These are phyloP conservation scores for Steinernema scapterisci DNA, from an alignment of 2,888 invertebrate genomes.

Conservation along the genomic window DNA sequence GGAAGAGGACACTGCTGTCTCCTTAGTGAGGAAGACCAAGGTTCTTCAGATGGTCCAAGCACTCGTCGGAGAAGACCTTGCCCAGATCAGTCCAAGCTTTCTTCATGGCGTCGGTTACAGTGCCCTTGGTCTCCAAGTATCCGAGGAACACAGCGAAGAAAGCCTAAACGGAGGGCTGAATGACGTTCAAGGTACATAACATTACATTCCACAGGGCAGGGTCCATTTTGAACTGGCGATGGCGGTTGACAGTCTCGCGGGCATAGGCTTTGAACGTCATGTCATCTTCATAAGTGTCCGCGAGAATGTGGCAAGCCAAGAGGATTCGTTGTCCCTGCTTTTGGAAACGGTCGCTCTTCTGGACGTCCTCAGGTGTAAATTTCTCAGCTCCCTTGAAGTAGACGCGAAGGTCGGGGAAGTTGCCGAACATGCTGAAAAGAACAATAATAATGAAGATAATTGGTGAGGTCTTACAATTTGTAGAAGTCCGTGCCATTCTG, in stretches of 20 bases:
- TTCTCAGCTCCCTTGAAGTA: conserved; percentile 59
- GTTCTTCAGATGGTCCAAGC: conserved; percentile 26
- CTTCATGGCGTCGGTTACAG: conserved; percentile 50
- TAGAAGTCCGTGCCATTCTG: conserved; percentile 61
- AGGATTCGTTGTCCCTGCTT: conserved; percentile 65
- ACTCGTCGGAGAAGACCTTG: conserved; percentile 48
- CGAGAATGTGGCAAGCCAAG: conserved; percentile 57
- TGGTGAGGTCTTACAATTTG: conserved; percentile 50
- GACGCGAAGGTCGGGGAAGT: conserved; percentile 50
- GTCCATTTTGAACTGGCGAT: conserved; percentile 64
- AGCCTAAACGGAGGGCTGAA: conserved; percentile 44
- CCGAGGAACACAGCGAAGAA: conserved; percentile 63
- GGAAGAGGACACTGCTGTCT: no score
- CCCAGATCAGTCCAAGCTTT: conserved; percentile 61
- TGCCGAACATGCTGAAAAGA: conserved; percentile 49
- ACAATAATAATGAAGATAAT: not conserved
- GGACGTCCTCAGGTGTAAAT: conserved; percentile 51
- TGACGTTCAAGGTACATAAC: not conserved
- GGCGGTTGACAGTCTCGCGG: conserved; percentile 61
- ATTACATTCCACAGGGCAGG: conserved; percentile 59
- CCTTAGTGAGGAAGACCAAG: conserved; percentile 18
- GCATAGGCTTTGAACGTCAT: conserved; percentile 58
- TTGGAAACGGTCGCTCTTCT: conserved; percentile 56
- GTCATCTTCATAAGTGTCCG: conserved; percentile 52
- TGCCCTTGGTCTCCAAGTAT: conserved; percentile 53